These are phyloP conservation scores for Micrasema minimum DNA, from an alignment of 1,140 invertebrate species.

Conservation along the genomic window DNA sequence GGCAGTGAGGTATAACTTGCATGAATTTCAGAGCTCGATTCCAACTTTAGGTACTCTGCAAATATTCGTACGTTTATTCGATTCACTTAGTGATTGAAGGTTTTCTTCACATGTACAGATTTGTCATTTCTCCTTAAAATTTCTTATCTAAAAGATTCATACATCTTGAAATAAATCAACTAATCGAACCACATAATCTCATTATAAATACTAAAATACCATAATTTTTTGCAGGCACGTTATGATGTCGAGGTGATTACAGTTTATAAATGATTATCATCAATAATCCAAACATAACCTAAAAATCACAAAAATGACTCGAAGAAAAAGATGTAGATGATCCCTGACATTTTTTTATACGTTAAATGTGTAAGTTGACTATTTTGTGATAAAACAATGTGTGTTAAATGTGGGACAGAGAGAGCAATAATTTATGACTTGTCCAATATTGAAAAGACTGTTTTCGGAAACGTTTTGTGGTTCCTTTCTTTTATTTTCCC, in stretches of 20 bases:
- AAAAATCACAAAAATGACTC: slow-evolving; percentile 45
- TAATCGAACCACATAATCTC: too few species aligned
- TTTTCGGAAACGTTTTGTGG: slow-evolving; percentile 36
- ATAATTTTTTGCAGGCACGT: too few species aligned
- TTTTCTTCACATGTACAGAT: too few species aligned
- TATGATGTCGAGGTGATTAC: slow-evolving; percentile 27
- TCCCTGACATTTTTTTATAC: slow-evolving; percentile 37
- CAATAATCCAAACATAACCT: slow-evolving; percentile 32
- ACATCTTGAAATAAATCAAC: too few species aligned
- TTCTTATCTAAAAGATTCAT: too few species aligned
- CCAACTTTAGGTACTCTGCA: too few species aligned
- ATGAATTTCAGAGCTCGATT: too few species aligned
- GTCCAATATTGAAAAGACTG: slow-evolving; percentile 23
- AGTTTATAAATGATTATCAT: slow-evolving; percentile 39
- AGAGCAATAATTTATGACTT: slow-evolving; percentile 23
- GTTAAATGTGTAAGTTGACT: slow-evolving; percentile 12
- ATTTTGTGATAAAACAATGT: slow-evolving; percentile 3
- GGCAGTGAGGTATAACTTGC: too few species aligned
- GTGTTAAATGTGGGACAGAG: neutral
- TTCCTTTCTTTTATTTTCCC: slow-evolving; percentile 11
- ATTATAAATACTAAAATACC: too few species aligned
- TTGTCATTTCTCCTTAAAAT: too few species aligned
- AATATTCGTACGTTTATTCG: too few species aligned
- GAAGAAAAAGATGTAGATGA: slow-evolving; percentile 52
- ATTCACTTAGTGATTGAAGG: too few species aligned